Evolutionary conservation across 1,140 invertebrate genomes (phyloP).

Genomic region (Asobara japonica): DNA sequence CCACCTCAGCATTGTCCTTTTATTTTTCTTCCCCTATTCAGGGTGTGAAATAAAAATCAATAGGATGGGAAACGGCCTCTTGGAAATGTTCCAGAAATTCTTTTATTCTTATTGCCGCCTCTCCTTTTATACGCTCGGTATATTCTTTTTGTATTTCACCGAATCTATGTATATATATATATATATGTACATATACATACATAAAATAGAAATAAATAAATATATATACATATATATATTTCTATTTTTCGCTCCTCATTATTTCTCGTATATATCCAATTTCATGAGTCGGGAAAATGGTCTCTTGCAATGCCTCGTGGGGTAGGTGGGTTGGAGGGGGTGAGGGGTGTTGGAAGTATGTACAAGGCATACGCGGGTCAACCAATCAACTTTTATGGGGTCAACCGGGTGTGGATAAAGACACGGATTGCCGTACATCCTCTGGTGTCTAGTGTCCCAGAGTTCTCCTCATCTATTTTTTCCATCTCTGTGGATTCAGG

Average conservation of each 20-base stretch:
- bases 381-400: constrained; percentile 16
- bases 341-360: background rate
- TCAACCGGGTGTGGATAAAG: constrained; percentile 9
- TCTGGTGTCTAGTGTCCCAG: background rate
- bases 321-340: background rate
- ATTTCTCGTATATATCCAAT: constrained; percentile 22
- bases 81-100: constrained; percentile 51
- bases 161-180: background rate
- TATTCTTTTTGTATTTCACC: background rate
- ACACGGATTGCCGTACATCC: background rate
- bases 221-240: too few species aligned
- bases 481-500: background rate
- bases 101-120: constrained; percentile 17
- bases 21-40: constrained; percentile 13
- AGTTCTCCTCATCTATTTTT: constrained; percentile 14
- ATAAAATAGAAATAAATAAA: too few species aligned
- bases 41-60: constrained; percentile 57
- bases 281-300: constrained; percentile 24
- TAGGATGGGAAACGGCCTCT: constrained; percentile 46
- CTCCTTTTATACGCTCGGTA: background rate
- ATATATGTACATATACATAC: background rate
- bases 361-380: background rate
- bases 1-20: background rate
- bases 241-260: background rate
- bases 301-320: constrained; percentile 9